These are phyloP conservation scores for Hydractinia symbiolongicarpus DNA, from an alignment of 30 jellyfish, hydroid and myxozoan genomes.

Conservation along the genomic window DNA sequence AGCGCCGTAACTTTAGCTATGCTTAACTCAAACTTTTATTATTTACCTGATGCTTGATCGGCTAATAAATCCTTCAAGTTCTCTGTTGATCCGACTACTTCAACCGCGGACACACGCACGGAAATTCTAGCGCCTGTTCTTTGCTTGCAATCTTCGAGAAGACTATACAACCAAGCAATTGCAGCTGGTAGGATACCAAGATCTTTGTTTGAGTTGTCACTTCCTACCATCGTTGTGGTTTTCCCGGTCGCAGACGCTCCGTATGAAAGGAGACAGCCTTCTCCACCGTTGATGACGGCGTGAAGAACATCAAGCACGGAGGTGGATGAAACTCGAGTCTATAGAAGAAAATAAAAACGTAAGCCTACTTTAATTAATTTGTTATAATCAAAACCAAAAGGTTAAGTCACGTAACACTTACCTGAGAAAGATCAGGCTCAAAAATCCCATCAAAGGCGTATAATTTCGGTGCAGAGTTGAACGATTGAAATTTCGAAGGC, in stretches of 20 bases:
- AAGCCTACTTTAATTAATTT: neutral
- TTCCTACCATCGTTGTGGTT: conserved; percentile 70
- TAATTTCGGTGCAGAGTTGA: conserved; percentile 48
- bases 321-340: conserved; percentile 62
- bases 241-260: conserved; percentile 82
- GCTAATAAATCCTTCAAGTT: conserved; percentile 67
- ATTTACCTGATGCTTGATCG: conserved; percentile 60
- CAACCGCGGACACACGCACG: conserved; percentile 91
- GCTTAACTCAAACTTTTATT: neutral
- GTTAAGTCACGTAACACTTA: neutral
- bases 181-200: conserved; percentile 83
- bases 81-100: conserved; percentile 81
- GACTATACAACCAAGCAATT: conserved; percentile 83
- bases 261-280: conserved; percentile 70
- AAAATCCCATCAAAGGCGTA: conserved; percentile 81
- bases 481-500: conserved; percentile 32
- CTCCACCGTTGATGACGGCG: conserved; percentile 94
- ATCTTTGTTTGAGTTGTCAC: conserved; percentile 42
- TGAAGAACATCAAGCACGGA: conserved; percentile 83
- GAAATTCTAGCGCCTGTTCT: conserved; percentile 95
- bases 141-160: conserved; percentile 83
- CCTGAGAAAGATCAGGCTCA: conserved; percentile 73
- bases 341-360: neutral
- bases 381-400: neutral
- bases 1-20: neutral